Base-by-base conservation (phyloP, 2,888 invertebrate species). In the Osedax fenrisi region DNA sequence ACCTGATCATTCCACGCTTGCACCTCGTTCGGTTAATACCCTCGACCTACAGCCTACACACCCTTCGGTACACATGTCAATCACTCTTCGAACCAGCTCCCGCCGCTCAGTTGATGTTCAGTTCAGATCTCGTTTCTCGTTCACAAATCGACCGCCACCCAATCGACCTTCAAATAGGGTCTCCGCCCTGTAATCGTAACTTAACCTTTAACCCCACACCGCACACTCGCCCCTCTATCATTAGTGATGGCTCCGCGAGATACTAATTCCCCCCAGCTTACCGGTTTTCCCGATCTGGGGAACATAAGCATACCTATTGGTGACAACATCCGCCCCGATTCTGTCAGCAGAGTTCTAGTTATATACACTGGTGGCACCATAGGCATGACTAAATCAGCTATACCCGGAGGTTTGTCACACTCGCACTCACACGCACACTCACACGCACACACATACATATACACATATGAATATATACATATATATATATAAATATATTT, bases 311-410 rank as follows among this genome's bases (percentile, higher is more conserved):
- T 17, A 5, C 10, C 17, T 10, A 17, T 10, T 5, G 41, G 17
- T 17, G 41, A 41, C 41, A 41, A 17, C 41, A 41, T 41, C 41
- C 10, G 17, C 41, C 10, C 17, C 5, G 41, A 41, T 41, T 10
- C 10, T 17, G 26, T 68, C 26, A 2, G 17, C n/a, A 5, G 71
- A 26, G 74, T 79, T 25, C 74, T 94, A 75, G 94, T 95, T 56
- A 86, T 97, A 27, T 96, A 94, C 82, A 94, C 94, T 0, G 96
- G 96, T 0, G 96, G 96, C 2, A 97, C 96, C 0, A 95, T 97
- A 81, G 96, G 96, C 66, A 97, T 97, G 96, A 75, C 68, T 22
- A 68, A 26, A 26, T 22, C 68, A 22, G 13, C 41, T 10, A 41
- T 5, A 41, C 10, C 17, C 17, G 41, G 41, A 41, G 41, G 41